Evolutionary conservation across 2,113 vertebrate species (phyloP), one percentile per base, ranked within the genome.

Genomic region (Cyprinodon tularosa): DNA sequence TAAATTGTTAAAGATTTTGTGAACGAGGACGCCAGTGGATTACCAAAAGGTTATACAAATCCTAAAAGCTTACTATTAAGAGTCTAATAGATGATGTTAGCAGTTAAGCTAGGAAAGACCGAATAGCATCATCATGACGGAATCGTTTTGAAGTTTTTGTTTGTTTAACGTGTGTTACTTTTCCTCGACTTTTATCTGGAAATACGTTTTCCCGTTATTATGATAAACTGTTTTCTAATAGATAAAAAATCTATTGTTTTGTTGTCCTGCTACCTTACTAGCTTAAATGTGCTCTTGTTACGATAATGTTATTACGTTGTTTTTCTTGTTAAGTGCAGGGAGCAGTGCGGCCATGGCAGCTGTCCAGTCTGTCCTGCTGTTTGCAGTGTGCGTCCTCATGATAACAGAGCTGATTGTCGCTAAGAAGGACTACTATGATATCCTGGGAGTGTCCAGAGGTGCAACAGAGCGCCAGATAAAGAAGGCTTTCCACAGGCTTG

Each of bases 401-500:
- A 97, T 99, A 95, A 96, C 96, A 7, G 97, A 98, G 89, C 89
- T 98, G 76, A 97, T 99, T 90, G 87, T 99, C 72, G 97, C 97
- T 59, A 96, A 93, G 69, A 97, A 97, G 85, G 96, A 95, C 91
- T 98, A 98, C 86, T 99, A 99, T 68, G 96, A 97, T 72, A 95
- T 98, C 71, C 92, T 99, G 82, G 97, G 97, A 77, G 95, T 99
- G 78, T 96, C 97, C 38, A 98, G 95, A 93, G 96, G 94, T 68
- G 96, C 98, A 29, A 95, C 94, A 45, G 96, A 97, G 59, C 95
- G 96, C 53, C 98, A 99, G 86, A 97, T 99, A 73, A 99, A 99
- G 90, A 99, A 99, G 80, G 97, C 97, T 15, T 99, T 99, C 93
- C 97, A 99, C 89, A 98, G 95, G 77, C 93, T 99, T 71, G 97